These are phyloP conservation scores for Ditylenchus weischeri DNA, from an alignment of 2,888 invertebrate genomes.

Conservation along the genomic window DNA sequence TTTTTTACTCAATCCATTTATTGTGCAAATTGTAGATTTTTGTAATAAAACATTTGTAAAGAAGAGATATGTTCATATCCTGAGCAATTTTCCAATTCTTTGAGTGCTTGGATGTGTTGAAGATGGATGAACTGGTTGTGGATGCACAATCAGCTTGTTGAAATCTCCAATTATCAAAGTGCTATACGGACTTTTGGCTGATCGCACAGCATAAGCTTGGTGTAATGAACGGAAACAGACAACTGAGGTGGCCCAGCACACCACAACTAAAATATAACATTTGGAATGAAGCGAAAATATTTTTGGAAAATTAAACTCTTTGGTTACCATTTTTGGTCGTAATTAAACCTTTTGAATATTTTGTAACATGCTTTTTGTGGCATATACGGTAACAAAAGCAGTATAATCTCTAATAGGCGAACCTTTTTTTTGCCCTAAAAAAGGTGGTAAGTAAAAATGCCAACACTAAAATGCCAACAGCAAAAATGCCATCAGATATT, in stretches of 20 bases:
- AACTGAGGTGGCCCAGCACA: constrained; percentile 22
- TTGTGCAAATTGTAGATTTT: no score
- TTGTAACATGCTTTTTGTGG: no score
- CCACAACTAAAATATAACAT: constrained; percentile 27
- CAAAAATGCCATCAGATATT: no score
- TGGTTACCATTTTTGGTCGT: background rate
- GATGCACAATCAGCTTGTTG: constrained; percentile 13
- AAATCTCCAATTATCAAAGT: constrained; percentile 22
- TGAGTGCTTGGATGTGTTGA: background rate
- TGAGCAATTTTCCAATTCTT: constrained; percentile 4
- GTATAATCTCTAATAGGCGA: no score
- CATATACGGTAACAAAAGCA: no score
- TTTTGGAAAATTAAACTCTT: background rate
- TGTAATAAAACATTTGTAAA: background rate
- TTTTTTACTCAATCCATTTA: no score
- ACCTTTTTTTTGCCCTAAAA: no score
- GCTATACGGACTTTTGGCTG: constrained; percentile 25
- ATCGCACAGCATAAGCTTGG: constrained; percentile 27
- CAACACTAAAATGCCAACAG: no score
- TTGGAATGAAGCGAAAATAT: background rate
- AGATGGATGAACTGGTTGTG: background rate
- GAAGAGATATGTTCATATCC: background rate
- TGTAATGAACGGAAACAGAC: constrained; percentile 34
- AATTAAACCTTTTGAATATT: no score
- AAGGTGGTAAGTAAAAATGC: no score